Evolutionary conservation across 2,113 vertebrate species (phyloP).

Genomic region (Porphyrio hochstetteri): DNA sequence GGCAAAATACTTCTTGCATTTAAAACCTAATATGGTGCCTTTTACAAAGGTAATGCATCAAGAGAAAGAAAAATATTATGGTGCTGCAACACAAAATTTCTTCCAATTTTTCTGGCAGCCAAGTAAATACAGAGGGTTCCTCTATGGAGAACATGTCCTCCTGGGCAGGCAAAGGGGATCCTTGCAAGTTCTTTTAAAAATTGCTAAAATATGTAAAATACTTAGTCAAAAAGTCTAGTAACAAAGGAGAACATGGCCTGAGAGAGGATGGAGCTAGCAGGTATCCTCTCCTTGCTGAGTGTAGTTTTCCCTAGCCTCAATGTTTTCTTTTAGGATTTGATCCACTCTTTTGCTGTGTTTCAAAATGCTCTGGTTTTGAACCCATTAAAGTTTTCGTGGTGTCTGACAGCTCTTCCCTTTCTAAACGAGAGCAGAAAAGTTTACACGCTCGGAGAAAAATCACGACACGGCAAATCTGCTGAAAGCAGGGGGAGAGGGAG

Average conservation of each 20-base stretch:
- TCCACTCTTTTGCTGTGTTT: background rate
- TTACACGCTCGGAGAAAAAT: background rate
- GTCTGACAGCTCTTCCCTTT: background rate
- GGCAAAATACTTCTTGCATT: background rate
- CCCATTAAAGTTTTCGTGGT: background rate
- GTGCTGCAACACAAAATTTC: background rate
- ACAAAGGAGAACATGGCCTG: background rate
- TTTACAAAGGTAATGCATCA: background rate
- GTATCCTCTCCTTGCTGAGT: background rate
- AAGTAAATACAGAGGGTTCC: background rate
- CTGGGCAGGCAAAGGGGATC: background rate
- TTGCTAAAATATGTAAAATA: background rate
- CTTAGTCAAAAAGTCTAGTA: background rate
- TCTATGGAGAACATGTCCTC: background rate
- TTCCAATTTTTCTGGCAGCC: background rate
- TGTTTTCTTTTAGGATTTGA: background rate
- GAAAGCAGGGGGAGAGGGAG: background rate
- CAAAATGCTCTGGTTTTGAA: background rate
- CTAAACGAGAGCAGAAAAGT: background rate
- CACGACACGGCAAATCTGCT: background rate
- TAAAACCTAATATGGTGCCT: background rate
- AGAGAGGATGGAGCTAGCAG: background rate
- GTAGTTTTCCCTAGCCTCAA: background rate
- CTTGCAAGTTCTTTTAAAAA: background rate
- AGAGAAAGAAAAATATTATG: background rate